phyloP scores from a whole-genome alignment of 2,113 vertebrate genomes.

The Corydoras sp. region DNA sequence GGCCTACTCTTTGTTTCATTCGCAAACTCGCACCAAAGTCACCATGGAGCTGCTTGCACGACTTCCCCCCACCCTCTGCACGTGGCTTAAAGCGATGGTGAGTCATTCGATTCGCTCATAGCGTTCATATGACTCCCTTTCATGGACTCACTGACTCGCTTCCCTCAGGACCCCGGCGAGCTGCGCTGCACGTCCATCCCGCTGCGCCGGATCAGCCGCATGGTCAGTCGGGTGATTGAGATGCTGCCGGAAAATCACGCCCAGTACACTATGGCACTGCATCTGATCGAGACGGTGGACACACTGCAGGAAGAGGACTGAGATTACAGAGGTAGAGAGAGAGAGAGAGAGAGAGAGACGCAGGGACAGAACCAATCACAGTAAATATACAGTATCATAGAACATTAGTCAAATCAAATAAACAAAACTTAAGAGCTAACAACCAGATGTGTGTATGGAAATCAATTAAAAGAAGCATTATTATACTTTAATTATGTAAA shows the following conservation, averaged over 20 bases:
- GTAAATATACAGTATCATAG: too few relatives aligned
- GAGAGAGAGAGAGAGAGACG: not conserved
- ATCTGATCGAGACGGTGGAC: conserved; percentile 85
- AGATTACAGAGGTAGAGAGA: conserved; percentile 12
- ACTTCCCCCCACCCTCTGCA: conserved; percentile 85
- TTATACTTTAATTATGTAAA: too few relatives aligned
- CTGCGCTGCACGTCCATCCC: conserved; percentile 79
- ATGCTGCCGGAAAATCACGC: conserved; percentile 88
- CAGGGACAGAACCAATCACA: not conserved
- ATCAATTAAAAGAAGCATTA: too few relatives aligned
- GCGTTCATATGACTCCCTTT: too few relatives aligned
- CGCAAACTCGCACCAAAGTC: conserved; percentile 74
- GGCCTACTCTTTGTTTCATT: conserved; percentile 77
- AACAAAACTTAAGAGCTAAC: too few relatives aligned
- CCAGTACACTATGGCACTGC: conserved; percentile 85
- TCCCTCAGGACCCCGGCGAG: conserved; percentile 79
- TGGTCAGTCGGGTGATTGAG: conserved; percentile 82
- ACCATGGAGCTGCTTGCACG: conserved; percentile 87
- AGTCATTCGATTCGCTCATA: conserved; percentile 31
- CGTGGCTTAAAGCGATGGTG: conserved; percentile 98
- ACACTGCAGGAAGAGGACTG: conserved; percentile 61
- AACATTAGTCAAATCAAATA: too few relatives aligned
- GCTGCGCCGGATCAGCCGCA: conserved; percentile 71
- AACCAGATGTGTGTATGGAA: too few relatives aligned
- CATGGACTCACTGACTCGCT: not conserved